Evolutionary conservation across 2,113 vertebrate species (phyloP), one percentile per base, ranked within the genome.

Genomic region (Speoplatyrhinus poulsoni): DNA sequence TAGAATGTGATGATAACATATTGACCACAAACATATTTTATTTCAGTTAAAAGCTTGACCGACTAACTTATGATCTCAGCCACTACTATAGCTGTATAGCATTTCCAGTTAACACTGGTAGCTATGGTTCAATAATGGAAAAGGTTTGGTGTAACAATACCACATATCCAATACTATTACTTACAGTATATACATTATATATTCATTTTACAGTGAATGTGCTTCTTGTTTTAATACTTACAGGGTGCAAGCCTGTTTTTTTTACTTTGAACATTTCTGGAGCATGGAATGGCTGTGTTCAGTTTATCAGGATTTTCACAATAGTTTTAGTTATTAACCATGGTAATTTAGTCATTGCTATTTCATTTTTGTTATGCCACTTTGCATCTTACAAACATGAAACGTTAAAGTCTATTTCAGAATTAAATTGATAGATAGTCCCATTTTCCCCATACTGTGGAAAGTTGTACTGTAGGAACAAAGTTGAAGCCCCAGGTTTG

Each of bases 401-500:
- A 59, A 2, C 19, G n/a, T 41, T 7, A 5, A 41, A 41, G 36
- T 41, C 66, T 60, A 26, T 15, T 48, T 26, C 26, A 26, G 11
- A 57, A 50, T 76, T 32, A 9, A 57, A 76, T 76, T 80, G 69
- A 66, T 80, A 49, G 54, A 68, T 1, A 33, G 69, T 66, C 74
- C 73, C 50, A 32, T 10, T 57, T 56, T 62, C 64, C 67, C 53
- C 72, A 60, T 15, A 0, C 46, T 36, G 6, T 57, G 16, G 13
- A 64, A 68, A 55, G 60, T 12, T 36, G 13, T 17, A 47, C 71
- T 69, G 57, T 60, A 58, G 62, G 82, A 76, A 67, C 49, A 12
- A 19, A 71, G 78, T 73, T 80, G 60, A 76, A 76, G 62, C 67
- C 70, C 53, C 74, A 80, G 61, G 82, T 83, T 70, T 81, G 76